Base-by-base conservation (phyloP, 2,888 invertebrate genomes). In the Neelides folsomi region DNA sequence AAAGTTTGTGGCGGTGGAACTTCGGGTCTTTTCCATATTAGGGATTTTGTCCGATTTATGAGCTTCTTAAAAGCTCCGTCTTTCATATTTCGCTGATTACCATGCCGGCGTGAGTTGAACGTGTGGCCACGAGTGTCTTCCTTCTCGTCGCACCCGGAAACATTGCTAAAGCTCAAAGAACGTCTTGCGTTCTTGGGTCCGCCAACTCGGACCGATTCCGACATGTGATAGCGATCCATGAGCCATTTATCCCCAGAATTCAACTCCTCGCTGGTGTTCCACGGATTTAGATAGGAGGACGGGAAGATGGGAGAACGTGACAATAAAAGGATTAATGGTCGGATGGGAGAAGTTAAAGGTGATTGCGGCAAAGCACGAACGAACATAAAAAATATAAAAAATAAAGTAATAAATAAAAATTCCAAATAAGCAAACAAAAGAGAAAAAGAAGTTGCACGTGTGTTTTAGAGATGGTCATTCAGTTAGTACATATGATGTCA, bases 151-250 rank as follows among this genome's bases (percentile, higher is more conserved):
- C 50, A 45, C 1, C 53, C 51, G 1, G 55, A 54, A 15, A 56
- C 54, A 40, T 56, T 58, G 15, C 49, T 54, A 35, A 52, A 54
- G 44, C 56, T 58, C 15, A 52, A 19, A 6, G 55, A 54, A 7
- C 54, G 43, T 34, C 52, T 38, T 34, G 46, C 37, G 15, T 42
- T 41, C 18, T 18, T 40, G 2, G 46, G 47, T n/a, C 51, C 52
- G 19, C 56, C 59, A 19, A 63, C 52, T 5, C 62, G 52, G 10
- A 54, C 56, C 6, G 57, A 52, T 44, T 63, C 62, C 2, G 60
- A 58, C 55, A 56, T 60, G 46, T 60, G 60, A 35, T 63, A 63
- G 8, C 58, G 56, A 18, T 63, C 62, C 62, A 63, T 63, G 8
- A 63, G 51, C 62, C 62, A 63, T 41, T 57, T 58, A n/a, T 59